Evolutionary conservation across 1,140 invertebrate species (phyloP), one percentile per base, ranked within the genome.

Genomic region (Zophobas morio): DNA sequence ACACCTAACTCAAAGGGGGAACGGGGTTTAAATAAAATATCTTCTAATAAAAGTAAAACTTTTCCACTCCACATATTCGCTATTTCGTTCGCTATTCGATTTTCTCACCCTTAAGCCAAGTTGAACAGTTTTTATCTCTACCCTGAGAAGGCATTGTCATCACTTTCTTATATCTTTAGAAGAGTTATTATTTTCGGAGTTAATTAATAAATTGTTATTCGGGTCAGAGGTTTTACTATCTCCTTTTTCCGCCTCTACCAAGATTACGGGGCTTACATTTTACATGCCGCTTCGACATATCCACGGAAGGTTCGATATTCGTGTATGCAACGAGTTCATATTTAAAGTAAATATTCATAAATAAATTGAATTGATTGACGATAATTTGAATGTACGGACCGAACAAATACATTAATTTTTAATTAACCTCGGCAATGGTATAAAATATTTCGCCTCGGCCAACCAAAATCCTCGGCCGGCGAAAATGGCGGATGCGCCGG

Each of bases 161-260:
- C 76, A 77, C 54, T 77, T 77, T 77, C 76, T 73, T 73, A 72
- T 72, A 77, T 71, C 70, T 77, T 53, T 71, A 77, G 53, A 73
- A 72, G 56, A 63, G 70, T 72, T 77, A 77, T 77, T 66, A 77
- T 77, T 77, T 72, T 77, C 47, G 37, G 42, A 57, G 47, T 77
- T 77, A 77, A 77, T 77, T 77, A 77, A 77, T 77, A 77, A 77
- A 77, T 77, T 77, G 76, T 71, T 77, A 77, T 77, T 77, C 76
- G 66, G 76, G 66, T 77, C 76, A 77, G 66, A 71, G 35, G 49
- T 57, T 57, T 46, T 42, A 66, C 60, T 66, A 66, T 66, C 60
- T 66, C 42, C 32, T 47, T 42, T 33, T 20, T 66, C 33, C 42
- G 40, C 33, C 60, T 66, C n/a, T 2, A 40, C 60, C n/a, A 66